Conservation (phyloP, 2,797 vertebrate genomes). For the Tolypeutes matacus region DNA sequence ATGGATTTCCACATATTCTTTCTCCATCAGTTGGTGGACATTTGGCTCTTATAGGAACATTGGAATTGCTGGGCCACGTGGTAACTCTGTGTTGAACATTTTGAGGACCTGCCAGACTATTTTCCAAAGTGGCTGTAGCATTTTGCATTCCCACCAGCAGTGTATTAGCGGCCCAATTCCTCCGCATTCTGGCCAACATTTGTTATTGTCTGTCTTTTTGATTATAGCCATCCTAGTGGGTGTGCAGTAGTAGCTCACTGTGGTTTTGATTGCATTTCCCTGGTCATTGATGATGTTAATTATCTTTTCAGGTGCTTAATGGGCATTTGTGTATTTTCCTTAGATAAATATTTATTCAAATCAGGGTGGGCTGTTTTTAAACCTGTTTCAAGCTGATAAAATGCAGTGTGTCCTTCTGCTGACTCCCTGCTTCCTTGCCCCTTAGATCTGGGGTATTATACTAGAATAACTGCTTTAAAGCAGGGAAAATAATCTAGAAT, state of each 20-base stretch:
- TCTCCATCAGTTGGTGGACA: neutral
- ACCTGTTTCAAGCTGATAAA: constrained; percentile 16
- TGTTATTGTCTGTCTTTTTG: too few relatives aligned
- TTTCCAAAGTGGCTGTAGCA: too few relatives aligned
- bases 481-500: neutral
- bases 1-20: neutral
- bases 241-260: neutral
- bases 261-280: neutral
- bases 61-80: neutral
- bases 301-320: neutral
- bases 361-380: neutral
- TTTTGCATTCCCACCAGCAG: too few relatives aligned
- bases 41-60: neutral
- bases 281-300: neutral
- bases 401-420: neutral
- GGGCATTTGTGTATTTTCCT: neutral
- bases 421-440: neutral
- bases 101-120: constrained; percentile 23
- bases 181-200: too few relatives aligned
- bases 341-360: neutral
- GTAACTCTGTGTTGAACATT: neutral
- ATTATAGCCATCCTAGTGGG: too few relatives aligned
- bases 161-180: too few relatives aligned
- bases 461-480: neutral
- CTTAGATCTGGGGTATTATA: neutral